Evolutionary conservation across 1,140 invertebrate species (phyloP).

Genomic region (Drosophila arizonae): DNA sequence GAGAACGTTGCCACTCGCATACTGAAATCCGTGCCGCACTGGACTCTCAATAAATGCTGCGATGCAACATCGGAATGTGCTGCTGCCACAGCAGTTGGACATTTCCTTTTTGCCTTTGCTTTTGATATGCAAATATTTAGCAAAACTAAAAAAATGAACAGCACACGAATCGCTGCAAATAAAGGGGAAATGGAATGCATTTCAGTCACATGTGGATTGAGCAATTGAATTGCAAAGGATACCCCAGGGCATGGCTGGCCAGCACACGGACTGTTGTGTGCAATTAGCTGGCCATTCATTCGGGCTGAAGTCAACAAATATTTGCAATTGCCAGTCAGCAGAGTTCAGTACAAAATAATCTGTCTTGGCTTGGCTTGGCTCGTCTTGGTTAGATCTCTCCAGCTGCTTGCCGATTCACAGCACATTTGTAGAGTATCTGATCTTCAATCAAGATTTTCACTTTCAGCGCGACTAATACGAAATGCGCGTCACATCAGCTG

Average conservation of each 20-base stretch:
- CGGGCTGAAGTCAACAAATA: neutral
- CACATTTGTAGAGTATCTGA: slow-evolving; percentile 37
- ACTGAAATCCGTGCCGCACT: slow-evolving; percentile 54
- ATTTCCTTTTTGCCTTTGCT: slow-evolving; percentile 20
- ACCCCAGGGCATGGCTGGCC: neutral
- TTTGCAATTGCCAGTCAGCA: neutral
- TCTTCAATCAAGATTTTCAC: slow-evolving; percentile 60
- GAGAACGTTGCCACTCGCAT: slow-evolving; percentile 53
- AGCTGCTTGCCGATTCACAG: slow-evolving; percentile 50
- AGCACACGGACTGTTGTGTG: neutral
- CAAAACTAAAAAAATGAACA: slow-evolving; percentile 3
- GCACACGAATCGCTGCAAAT: slow-evolving; percentile 14
- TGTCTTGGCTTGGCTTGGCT: neutral
- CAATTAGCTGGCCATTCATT: slow-evolving; percentile 5
- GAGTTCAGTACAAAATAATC: neutral
- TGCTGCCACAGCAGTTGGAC: slow-evolving; percentile 30
- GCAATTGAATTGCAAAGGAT: slow-evolving; percentile 40
- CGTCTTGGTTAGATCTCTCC: neutral
- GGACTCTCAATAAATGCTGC: slow-evolving; percentile 39
- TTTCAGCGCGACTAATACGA: slow-evolving; percentile 56
- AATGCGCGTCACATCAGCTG: slow-evolving; percentile 55
- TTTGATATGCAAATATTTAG: slow-evolving; percentile 68
- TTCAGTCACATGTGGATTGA: slow-evolving; percentile 12
- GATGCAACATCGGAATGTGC: slow-evolving; percentile 32
- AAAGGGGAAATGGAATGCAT: slow-evolving; percentile 15